Percentiles rank a stretch among this genome's conserved stretches.
phyloP scores from a whole-genome alignment of 2,888 invertebrate species.

The Eristalis tenax region DNA sequence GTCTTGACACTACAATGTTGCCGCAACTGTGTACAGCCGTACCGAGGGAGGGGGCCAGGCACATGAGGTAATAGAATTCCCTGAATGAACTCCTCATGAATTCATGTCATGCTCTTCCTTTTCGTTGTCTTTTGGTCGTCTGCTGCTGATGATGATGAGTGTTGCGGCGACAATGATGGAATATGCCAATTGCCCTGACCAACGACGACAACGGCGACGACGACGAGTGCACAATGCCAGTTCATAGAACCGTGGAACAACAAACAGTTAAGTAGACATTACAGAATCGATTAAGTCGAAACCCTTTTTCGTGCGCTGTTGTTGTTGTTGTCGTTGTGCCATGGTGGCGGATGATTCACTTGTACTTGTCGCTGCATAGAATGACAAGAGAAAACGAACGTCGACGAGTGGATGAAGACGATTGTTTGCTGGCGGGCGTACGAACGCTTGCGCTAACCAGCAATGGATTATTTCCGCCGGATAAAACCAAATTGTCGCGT shows the following conservation, averaged over 20 bases:
- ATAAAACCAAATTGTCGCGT: slow-evolving; percentile 58
- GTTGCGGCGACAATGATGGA: slow-evolving; percentile 17
- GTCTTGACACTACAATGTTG: slow-evolving; percentile 27
- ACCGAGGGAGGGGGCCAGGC: no score
- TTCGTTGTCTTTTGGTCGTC: slow-evolving; percentile 1
- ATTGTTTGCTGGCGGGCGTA: background rate
- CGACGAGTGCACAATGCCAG: slow-evolving; percentile 14
- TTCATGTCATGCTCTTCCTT: slow-evolving; percentile 66
- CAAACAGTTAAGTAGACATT: slow-evolving; percentile 64
- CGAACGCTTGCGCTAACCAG: slow-evolving; percentile 35
- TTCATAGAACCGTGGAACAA: slow-evolving; percentile 59
- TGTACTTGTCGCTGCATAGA: slow-evolving; percentile 13
- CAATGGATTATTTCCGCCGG: slow-evolving; percentile 71
- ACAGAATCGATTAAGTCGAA: slow-evolving; percentile 55
- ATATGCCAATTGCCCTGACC: slow-evolving; percentile 33
- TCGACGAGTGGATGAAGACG: slow-evolving; percentile 1
- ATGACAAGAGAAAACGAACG: slow-evolving; percentile 1
- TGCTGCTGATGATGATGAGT: slow-evolving; percentile 25
- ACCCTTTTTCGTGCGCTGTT: slow-evolving; percentile 50
- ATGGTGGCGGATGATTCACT: slow-evolving; percentile 48
- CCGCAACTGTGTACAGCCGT: no score
- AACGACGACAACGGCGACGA: background rate
- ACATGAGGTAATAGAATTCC: slow-evolving; percentile 60
- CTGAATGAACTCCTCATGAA: slow-evolving; percentile 59
- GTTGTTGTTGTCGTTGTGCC: slow-evolving; percentile 10